Percentiles rank a stretch among this genome's conserved stretches.
These are phyloP conservation scores for Achatina immaculata DNA, from an alignment of 1,140 invertebrate genomes.

Conservation along the genomic window DNA sequence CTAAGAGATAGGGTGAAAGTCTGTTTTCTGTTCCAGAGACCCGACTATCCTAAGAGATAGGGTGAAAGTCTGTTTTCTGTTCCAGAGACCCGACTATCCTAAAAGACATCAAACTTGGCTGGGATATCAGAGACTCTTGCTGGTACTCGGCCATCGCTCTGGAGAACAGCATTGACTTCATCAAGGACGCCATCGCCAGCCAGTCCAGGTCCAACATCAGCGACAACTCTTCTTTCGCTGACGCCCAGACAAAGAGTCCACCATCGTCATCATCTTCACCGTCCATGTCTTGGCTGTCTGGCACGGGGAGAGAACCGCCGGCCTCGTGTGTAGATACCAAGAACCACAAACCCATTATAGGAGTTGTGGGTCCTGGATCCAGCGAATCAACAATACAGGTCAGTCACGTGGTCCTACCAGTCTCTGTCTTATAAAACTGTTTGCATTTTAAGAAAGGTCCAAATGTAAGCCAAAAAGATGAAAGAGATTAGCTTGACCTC, in stretches of 20 bases:
- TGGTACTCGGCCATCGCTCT: slow-evolving; percentile 85
- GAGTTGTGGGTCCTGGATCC: slow-evolving; percentile 80
- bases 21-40: no score
- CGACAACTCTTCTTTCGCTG: slow-evolving; percentile 25
- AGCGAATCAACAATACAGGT: slow-evolving; percentile 78
- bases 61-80: background rate
- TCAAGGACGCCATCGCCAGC: slow-evolving; percentile 77
- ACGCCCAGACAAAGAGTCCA: background rate
- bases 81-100: slow-evolving; percentile 69
- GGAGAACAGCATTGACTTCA: slow-evolving; percentile 83
- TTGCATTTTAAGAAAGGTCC: background rate
- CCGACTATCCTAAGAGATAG: no score
- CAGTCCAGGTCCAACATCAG: slow-evolving; percentile 45
- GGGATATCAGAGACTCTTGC: slow-evolving; percentile 85
- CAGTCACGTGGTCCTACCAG: background rate
- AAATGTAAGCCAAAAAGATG: no score
- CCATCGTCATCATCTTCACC: background rate
- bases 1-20: no score
- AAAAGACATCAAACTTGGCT: slow-evolving; percentile 79
- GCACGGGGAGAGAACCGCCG: background rate
- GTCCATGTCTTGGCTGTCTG: background rate
- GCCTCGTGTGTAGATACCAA: background rate
- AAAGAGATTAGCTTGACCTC: background rate
- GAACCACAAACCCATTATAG: slow-evolving; percentile 74
- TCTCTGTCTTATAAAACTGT: no score